Base-by-base conservation (phyloP, 2,888 invertebrate genomes). In the Aleiodes testaceus region DNA sequence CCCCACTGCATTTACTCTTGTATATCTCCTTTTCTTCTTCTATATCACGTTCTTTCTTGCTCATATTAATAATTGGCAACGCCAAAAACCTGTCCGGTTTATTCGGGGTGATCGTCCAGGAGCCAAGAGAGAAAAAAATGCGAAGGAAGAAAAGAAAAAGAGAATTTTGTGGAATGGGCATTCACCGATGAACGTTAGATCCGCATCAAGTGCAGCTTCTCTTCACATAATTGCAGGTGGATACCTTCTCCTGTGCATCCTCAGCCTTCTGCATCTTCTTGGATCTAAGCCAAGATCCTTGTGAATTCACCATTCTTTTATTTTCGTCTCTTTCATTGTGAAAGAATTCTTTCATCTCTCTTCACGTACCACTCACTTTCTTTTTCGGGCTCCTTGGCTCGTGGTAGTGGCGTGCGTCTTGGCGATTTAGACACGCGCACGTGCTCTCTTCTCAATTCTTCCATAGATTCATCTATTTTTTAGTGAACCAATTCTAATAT, bases 61-160 rank as follows among this genome's bases (percentile, higher is more conserved):
- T 82, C 79, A 79, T 80, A 84, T 84, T 84, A 84, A 83, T 84
- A 84, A 84, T 82, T 83, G 79, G 45, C 83, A 77, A 78, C 79
- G 80, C 79, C 80, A 75, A 84, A 69, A 84, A 84, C 84, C 84
- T 81, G 84, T 82, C 81, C 81, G 82, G 61, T 79, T 80, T 78
- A 75, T 79, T 80, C 78, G 77, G 47, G 79, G 75, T 77, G 76
- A 72, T 75, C 71, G 74, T 72, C 75, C 74, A 74, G 74, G 72
- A 75, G 77, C 74, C 65, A 66, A 67, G 69, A 72, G 66, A 74
- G 66, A 70, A 72, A 59, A 30, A 20, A 16, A n/a, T 12, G n/a
- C 2, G 36, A 16, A 36, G 16, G 47, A 36, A 47, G 47, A 30
- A 44, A 45, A 47, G 47, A 68, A 52, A 26, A 20, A 47, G 70